Conservation (phyloP, 1,140 invertebrate genomes). For the Philotrypesis tridentata region DNA sequence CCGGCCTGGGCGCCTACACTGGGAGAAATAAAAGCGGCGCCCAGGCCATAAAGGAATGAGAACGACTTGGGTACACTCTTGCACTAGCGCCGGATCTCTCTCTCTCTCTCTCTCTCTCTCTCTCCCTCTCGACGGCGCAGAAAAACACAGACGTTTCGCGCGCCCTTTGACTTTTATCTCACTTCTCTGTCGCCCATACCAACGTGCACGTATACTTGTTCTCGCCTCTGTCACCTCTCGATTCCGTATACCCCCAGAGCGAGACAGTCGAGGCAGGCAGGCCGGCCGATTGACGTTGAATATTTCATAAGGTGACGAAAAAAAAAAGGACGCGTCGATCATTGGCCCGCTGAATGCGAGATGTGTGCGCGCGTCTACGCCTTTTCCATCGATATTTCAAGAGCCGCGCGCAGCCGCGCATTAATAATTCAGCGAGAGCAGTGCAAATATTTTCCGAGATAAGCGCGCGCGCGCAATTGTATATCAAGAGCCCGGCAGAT, state of each 20-base stretch:
- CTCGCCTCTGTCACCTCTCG: no score
- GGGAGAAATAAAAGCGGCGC: conserved; percentile 14
- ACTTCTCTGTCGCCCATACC: no score
- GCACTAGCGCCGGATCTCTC: not conserved
- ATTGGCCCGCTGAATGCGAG: not conserved
- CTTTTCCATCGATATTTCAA: not conserved
- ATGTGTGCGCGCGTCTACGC: not conserved
- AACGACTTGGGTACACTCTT: conserved; percentile 21
- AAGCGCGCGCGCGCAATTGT: not conserved
- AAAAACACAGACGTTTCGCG: conserved; percentile 11
- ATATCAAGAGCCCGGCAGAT: no score
- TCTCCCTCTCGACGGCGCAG: not conserved
- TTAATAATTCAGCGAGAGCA: not conserved
- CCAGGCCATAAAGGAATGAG: conserved; percentile 35
- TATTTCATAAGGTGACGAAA: not conserved
- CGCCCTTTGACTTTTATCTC: conserved; percentile 17
- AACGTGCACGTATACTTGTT: no score
- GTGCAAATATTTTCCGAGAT: not conserved
- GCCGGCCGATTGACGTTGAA: not conserved
- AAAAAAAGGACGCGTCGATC: not conserved
- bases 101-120: not conserved
- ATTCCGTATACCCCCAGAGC: no score
- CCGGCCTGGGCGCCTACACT: not conserved
- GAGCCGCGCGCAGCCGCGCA: no score
- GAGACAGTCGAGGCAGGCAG: not conserved